Conservation (phyloP, 2,888 invertebrate genomes). For the Meghimatium bilineatum region DNA sequence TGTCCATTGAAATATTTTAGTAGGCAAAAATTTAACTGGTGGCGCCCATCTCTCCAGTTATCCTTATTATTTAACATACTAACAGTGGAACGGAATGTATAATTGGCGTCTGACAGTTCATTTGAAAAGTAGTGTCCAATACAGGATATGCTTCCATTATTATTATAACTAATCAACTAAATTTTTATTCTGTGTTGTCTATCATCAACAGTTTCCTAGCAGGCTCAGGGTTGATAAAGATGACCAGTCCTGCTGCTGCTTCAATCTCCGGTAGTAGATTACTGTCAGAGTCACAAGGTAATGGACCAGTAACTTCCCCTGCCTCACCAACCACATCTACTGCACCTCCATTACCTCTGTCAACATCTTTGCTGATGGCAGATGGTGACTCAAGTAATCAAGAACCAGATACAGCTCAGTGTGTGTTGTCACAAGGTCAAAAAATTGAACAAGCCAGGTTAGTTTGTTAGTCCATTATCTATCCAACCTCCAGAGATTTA, state of each 20-base stretch:
- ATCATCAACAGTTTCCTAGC: constrained; percentile 60
- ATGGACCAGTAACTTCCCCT: constrained; percentile 48
- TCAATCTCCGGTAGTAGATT: constrained; percentile 12
- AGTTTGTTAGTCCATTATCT: no score
- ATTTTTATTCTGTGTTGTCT: not conserved
- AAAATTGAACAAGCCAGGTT: constrained; percentile 57
- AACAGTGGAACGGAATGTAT: no score
- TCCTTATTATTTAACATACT: no score
- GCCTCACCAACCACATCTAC: constrained; percentile 38
- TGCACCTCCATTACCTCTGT: constrained; percentile 21
- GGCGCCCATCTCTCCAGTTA: no score
- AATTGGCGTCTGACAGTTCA: no score
- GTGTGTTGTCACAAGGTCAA: constrained; percentile 44
- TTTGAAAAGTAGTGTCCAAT: no score
- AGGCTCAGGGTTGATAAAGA: constrained; percentile 62
- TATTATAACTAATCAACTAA: not conserved
- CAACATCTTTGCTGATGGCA: not conserved
- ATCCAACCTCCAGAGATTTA: no score
- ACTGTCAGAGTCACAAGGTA: constrained; percentile 42
- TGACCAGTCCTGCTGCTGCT: constrained; percentile 46
- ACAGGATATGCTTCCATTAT: no score
- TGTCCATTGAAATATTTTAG: no score
- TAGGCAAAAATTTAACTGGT: no score
- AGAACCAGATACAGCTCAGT: constrained; percentile 49
- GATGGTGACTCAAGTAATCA: constrained; percentile 24